A percentile compares a stretch with the other conserved stretches of the same genome.
Evolutionary conservation across 2,888 invertebrate species (phyloP).

Genomic region (Camponotus fellah): DNA sequence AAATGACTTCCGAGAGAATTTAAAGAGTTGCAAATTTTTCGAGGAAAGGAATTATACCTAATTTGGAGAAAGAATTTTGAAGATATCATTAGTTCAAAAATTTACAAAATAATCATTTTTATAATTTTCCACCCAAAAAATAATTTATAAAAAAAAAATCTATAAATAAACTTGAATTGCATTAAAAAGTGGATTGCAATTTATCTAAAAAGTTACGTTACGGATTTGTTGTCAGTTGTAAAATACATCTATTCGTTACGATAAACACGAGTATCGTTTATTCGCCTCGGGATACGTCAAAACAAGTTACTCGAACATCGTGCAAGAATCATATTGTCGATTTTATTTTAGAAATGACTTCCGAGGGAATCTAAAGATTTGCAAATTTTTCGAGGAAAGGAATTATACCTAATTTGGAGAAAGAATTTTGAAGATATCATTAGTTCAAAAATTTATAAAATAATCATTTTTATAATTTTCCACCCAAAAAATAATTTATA

Average conservation of each 20-base stretch:
- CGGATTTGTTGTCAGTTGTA: constrained; percentile 22
- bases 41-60: neutral
- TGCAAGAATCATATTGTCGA: neutral
- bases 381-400: neutral
- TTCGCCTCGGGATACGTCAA: neutral
- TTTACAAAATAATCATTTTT: neutral
- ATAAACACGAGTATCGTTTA: constrained; percentile 8
- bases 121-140: neutral
- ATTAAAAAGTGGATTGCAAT: constrained; percentile 12
- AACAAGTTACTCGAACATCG: neutral
- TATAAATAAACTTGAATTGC: neutral
- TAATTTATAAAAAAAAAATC: neutral
- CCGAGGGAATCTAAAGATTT: neutral
- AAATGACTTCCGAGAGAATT: neutral
- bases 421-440: neutral
- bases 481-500: neutral
- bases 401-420: neutral
- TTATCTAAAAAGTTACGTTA: neutral
- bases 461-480: neutral
- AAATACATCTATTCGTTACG: neutral
- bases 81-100: neutral
- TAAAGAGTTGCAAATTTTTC: neutral
- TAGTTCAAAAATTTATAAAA: neutral
- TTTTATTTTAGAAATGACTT: neutral
- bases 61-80: neutral